Evolutionary conservation across 2,113 vertebrate species (phyloP), one percentile per base, ranked within the genome.

Genomic region (Periophthalmus modestus): DNA sequence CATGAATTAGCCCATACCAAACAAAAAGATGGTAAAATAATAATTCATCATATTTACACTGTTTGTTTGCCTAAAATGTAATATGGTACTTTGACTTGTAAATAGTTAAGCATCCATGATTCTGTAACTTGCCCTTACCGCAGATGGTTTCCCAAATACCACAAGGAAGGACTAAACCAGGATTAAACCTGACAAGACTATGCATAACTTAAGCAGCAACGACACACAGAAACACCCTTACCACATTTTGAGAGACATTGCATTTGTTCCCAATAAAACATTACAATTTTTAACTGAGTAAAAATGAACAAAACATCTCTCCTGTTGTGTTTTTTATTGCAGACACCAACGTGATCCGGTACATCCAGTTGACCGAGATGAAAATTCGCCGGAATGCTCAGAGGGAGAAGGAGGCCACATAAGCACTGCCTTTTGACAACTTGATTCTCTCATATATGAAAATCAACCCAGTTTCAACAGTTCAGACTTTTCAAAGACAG

Each of bases 311-410:
- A 28, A 28, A 28, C 28, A 28, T 28, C 28, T 28, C 28, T 85
- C 84, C 86, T 89, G 71, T 77, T 62, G 83, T 55, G 19, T 83
- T 91, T 83, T 91, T 75, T 83, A 66, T 81, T 84, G 23, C 94
- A 99, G 98, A 99, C 93, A 98, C 97, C 89, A 99, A 98, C 33
- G 97, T 96, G 85, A 94, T 98, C 92, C 95, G 97, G 85, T 99
- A 99, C 72, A 99, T 99, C 90, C 98, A 99, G 92, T 94, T 99
- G 94, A 97, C 98, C 28, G 97, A 99, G 92, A 98, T 99, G 96
- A 99, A 99, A 88, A 96, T 99, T 85, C 97, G 96, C 85, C 94
- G 97, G 73, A 95, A 94, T 81, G 95, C 95, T 87, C 98, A 97
- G 89, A 94, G 93, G 91, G 96, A 98, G 83, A 97, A 97, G 72